Evolutionary conservation across 1,140 invertebrate species (phyloP).

Genomic region (Ceratoteleas bidentatus): DNA sequence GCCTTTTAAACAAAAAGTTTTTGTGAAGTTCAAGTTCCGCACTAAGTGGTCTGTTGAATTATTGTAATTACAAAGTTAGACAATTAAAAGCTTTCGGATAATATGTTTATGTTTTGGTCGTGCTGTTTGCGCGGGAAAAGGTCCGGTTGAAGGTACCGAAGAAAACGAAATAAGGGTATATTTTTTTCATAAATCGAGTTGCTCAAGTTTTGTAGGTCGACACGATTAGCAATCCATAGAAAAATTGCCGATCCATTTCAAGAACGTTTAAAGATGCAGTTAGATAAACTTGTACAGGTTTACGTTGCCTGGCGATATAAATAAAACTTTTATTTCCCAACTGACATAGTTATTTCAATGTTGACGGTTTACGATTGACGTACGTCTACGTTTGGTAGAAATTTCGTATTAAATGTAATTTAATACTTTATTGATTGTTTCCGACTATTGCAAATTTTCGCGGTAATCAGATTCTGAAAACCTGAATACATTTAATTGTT

Average conservation of each 20-base stretch:
- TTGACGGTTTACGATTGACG: not conserved
- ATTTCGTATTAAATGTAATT: no score
- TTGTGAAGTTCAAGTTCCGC: conserved; percentile 53
- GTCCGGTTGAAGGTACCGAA: not conserved
- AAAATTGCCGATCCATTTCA: conserved; percentile 23
- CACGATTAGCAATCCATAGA: conserved; percentile 12
- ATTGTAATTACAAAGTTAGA: conserved; percentile 61
- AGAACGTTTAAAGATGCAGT: conserved; percentile 20
- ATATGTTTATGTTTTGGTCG: conserved; percentile 42
- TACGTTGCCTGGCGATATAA: conserved; percentile 14
- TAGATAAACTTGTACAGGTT: conserved; percentile 24
- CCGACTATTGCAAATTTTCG: no score
- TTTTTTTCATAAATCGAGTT: not conserved
- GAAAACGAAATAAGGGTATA: not conserved
- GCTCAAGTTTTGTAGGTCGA: conserved; percentile 3
- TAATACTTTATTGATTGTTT: no score
- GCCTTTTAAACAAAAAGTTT: conserved; percentile 54
- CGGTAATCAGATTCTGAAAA: no score
- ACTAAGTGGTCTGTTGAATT: conserved; percentile 54
- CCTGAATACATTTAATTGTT: no score
- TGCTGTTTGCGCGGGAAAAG: conserved; percentile 17
- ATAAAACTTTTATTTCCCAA: conserved; percentile 23
- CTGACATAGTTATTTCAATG: conserved; percentile 18
- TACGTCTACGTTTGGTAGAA: no score
- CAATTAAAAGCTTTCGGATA: conserved; percentile 54